Evolutionary conservation across 2,797 vertebrate genomes (phyloP), one percentile per base, ranked within the genome.

Genomic region (Acropternis orthonyx): DNA sequence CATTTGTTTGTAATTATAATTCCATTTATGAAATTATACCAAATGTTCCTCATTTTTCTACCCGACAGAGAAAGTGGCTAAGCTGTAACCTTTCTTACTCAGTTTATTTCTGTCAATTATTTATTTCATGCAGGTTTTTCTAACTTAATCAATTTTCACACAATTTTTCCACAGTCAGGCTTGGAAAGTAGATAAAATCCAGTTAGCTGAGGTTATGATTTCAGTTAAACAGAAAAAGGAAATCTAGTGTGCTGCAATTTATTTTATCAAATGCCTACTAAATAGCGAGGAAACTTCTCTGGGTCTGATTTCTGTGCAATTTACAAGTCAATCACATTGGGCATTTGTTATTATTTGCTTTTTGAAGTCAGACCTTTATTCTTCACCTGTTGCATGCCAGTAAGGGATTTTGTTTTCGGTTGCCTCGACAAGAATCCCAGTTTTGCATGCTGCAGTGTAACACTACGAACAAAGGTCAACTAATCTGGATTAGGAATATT

Each of bases 51-150:
- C 1, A 26, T 83, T 95, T 95, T 91, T 62, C 63, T 69, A 56
- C 16, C 4, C 51, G 46, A 36, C 10, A 68, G 37, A 63, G 34
- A 63, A 66, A 66, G 12, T 58, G 2, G 37, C 32, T 79, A 71
- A 89, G 5, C 12, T 44, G 51, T 88, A 55, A 26, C 68, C 27
- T 91, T 58, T 81, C 84, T 87, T 52, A 75, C 15, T 74, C 71
- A 39, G 32, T 34, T 86, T 93, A 79, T 84, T 86, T 96, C 76
- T 77, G n/a, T 52, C 77, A 79, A 92, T 88, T 88, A 92, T 94
- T 86, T 89, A 91, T 94, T 95, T 94, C 51, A 88, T 84, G 73
- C 67, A 67, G 63, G 28, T 51, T 92, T 79, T 94, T 94, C 48
- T 85, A 74, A 59, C 5, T 21, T 95, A 89, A 86, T 95, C 63